These are phyloP conservation scores for Allophyes oxyacanthae DNA, from an alignment of 2,888 invertebrate genomes.

Conservation along the genomic window DNA sequence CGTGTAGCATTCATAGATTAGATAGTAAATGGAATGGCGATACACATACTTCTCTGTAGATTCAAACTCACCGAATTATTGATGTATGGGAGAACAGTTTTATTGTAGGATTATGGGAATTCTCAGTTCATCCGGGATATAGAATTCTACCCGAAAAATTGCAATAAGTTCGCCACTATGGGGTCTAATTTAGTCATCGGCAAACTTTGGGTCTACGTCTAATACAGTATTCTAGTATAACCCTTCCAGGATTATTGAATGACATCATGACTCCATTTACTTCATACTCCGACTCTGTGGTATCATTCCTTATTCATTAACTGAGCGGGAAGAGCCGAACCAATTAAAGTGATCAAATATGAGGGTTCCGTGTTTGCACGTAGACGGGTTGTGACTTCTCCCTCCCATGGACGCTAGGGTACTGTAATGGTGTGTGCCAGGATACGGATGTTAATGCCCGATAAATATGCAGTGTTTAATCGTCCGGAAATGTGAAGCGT, in stretches of 20 bases:
- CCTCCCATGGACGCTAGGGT: slow-evolving; percentile 15
- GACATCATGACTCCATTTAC: slow-evolving; percentile 21
- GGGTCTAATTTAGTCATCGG: too few species aligned
- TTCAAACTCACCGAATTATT: too few species aligned
- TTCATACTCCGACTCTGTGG: slow-evolving; percentile 23
- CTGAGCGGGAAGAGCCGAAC: slow-evolving; percentile 63
- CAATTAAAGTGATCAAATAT: slow-evolving; percentile 77
- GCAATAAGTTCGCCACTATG: too few species aligned
- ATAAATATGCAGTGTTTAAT: slow-evolving; percentile 52
- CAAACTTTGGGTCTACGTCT: too few species aligned
- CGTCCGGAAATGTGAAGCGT: slow-evolving; percentile 22
- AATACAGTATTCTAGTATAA: too few species aligned
- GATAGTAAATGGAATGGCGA: slow-evolving; percentile 23
- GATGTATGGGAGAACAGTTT: too few species aligned
- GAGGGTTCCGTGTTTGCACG: slow-evolving; percentile 53
- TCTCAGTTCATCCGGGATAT: too few species aligned
- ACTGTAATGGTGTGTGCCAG: slow-evolving; percentile 33
- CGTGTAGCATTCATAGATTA: slow-evolving; percentile 17
- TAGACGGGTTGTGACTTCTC: slow-evolving; percentile 46
- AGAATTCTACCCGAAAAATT: too few species aligned
- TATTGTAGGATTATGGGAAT: too few species aligned
- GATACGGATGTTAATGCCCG: slow-evolving; percentile 33
- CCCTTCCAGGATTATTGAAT: too few species aligned
- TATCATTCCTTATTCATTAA: slow-evolving; percentile 72
- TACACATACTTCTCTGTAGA: neutral